These are phyloP conservation scores for Hippocampus mohnikei DNA, from an alignment of 2,113 vertebrate species.

Conservation along the genomic window DNA sequence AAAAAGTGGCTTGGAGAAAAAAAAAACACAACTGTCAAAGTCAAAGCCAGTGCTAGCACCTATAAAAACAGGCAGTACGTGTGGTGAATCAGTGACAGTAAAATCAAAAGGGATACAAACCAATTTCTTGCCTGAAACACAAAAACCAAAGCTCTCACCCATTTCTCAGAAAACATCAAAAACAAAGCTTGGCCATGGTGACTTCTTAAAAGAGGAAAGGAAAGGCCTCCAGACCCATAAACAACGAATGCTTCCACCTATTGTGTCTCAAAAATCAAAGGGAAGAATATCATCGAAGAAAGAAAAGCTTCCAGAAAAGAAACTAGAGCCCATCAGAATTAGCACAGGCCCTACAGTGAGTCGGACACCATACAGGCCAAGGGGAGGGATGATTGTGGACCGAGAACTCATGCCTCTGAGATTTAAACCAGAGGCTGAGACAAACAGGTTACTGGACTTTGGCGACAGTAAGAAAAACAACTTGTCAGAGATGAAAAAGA, in stretches of 20 bases:
- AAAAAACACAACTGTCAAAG: neutral
- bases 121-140: neutral
- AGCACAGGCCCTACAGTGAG: neutral
- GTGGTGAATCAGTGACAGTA: neutral
- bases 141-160: neutral
- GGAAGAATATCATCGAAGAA: neutral
- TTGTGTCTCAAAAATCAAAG: neutral
- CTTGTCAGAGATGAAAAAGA: neutral
- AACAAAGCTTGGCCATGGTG: neutral
- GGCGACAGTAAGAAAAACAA: neutral
- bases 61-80: neutral
- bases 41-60: conserved; percentile 1
- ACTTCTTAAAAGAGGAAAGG: neutral
- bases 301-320: conserved; percentile 2
- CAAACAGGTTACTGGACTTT: neutral
- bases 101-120: conserved; percentile 2
- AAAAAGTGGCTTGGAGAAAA: neutral
- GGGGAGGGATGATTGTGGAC: conserved; percentile 8
- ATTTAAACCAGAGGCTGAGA: neutral
- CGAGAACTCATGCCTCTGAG: conserved; percentile 7
- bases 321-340: neutral
- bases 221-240: conserved; percentile 6
- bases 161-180: conserved; percentile 1
- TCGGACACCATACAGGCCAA: conserved; percentile 6
- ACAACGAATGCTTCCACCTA: conserved; percentile 11